Percentiles rank a stretch among this genome's conserved stretches.
Conservation (phyloP, 2,113 vertebrate species). For the Sula dactylatra region DNA sequence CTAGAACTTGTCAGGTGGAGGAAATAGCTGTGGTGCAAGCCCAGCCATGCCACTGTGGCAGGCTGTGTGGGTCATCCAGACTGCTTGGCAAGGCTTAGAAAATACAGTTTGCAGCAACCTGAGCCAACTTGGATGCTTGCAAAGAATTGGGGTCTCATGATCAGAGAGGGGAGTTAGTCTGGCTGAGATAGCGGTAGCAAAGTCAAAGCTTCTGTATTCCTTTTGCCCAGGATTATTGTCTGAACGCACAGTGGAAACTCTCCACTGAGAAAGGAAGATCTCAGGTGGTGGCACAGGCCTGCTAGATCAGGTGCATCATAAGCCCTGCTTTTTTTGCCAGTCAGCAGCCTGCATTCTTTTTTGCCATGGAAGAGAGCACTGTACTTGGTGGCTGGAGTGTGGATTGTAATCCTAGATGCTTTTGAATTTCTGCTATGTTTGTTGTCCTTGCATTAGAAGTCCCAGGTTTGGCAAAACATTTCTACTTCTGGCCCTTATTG, state of each 20-base stretch:
- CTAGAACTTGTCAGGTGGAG: neutral
- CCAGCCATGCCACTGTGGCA: neutral
- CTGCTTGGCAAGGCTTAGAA: neutral
- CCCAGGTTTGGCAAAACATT: neutral
- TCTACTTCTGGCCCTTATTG: neutral
- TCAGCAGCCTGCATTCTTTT: neutral
- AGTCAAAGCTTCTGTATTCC: neutral
- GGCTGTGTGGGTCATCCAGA: neutral
- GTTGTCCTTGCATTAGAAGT: neutral
- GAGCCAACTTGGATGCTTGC: neutral
- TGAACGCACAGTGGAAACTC: neutral
- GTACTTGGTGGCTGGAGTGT: neutral
- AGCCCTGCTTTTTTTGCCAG: accelerated
- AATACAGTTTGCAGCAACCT: neutral
- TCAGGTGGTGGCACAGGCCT: neutral
- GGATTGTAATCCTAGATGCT: neutral
- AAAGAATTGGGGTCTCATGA: neutral
- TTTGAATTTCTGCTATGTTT: neutral
- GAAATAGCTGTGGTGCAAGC: neutral
- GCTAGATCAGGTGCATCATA: neutral
- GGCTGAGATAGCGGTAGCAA: neutral
- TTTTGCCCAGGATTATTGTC: neutral
- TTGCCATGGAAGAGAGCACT: neutral
- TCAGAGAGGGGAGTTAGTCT: neutral
- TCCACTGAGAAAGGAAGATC: neutral